A percentile compares a stretch with the other conserved stretches of the same genome.
phyloP scores from a whole-genome alignment of 2,888 invertebrate species.

The Smittia sp. region DNA sequence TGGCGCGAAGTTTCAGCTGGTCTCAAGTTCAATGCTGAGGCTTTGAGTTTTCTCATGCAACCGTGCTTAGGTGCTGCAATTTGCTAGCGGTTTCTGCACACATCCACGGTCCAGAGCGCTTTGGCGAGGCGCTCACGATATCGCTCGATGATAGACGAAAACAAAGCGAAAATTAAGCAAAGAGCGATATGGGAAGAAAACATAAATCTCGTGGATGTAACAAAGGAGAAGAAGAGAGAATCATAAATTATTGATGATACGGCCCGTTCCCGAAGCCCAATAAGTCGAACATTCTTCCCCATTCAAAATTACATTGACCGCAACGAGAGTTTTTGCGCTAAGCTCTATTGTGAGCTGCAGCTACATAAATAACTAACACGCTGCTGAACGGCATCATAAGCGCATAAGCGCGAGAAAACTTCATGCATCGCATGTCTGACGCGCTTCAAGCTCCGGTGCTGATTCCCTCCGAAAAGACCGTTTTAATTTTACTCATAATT shows the following conservation, averaged over 20 bases:
- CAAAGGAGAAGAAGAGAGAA: constrained; percentile 21
- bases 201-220: constrained; percentile 29
- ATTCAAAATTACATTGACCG: constrained; percentile 17
- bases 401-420: constrained; percentile 27
- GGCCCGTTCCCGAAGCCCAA: constrained; percentile 10
- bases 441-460: not conserved
- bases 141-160: constrained; percentile 39
- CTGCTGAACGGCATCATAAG: constrained; percentile 38
- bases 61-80: constrained; percentile 37
- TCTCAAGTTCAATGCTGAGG: constrained; percentile 30
- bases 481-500: constrained; percentile 18
- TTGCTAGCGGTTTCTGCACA: constrained; percentile 26
- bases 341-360: not conserved
- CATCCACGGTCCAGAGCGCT: constrained; percentile 9
- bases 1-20: constrained; percentile 15
- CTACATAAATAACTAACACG: constrained; percentile 36
- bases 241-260: constrained; percentile 41
- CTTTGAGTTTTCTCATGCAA: constrained; percentile 40
- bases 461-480: not conserved
- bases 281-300: constrained; percentile 4
- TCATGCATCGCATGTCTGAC: not conserved
- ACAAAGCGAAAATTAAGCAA: not conserved
- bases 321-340: constrained; percentile 23
- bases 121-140: constrained; percentile 27
- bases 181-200: constrained; percentile 35